Evolutionary conservation across 1,140 invertebrate genomes (phyloP), one percentile per base, ranked within the genome.

Genomic region (Halictus rubicundus): DNA sequence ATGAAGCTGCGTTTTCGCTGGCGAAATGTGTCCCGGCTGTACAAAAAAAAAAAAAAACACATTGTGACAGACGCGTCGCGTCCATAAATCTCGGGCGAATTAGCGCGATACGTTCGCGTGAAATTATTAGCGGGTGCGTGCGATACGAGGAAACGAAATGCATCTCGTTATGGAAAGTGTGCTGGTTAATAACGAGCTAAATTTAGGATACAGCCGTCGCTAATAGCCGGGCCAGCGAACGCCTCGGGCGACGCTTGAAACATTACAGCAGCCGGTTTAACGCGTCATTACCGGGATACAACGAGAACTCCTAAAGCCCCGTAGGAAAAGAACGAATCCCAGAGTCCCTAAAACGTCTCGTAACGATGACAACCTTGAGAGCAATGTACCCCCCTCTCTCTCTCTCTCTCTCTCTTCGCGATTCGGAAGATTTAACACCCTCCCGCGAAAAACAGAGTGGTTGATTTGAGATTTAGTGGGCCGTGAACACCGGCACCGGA

Each of bases 401-500:
- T 32, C 32, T 32, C 32, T 32, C 32, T 32, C 2, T 32, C n/a
- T 60, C 46, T 57, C 19, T 10, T 61, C n/a, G 39, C 37, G 32
- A 42, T 54, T n/a, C 70, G 37, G 66, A 57, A 79, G 72, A 83
- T 83, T 83, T 81, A 83, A 52, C 78, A 54, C 68, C 54, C 60
- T 16, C 21, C 52, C 25, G 54, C 68, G 69, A 82, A 84, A 32
- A 82, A 84, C 83, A 84, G 82, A 82, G 71, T 84, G 76, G 81
- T 60, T 84, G 76, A 84, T 82, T 84, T 70, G 83, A 84, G 83
- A 84, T 84, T 84, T 84, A 84, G 80, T 75, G 80, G 71, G 52
- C 70, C 82, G 82, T 82, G 66, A 84, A 82, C 66, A 39, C 75
- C 10, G 79, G 79, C 39, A 73, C 73, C 57, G 49, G n/a, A 75